Evolutionary conservation across 2,888 invertebrate species (phyloP).

Genomic region (Chaitophorus viminalis): DNA sequence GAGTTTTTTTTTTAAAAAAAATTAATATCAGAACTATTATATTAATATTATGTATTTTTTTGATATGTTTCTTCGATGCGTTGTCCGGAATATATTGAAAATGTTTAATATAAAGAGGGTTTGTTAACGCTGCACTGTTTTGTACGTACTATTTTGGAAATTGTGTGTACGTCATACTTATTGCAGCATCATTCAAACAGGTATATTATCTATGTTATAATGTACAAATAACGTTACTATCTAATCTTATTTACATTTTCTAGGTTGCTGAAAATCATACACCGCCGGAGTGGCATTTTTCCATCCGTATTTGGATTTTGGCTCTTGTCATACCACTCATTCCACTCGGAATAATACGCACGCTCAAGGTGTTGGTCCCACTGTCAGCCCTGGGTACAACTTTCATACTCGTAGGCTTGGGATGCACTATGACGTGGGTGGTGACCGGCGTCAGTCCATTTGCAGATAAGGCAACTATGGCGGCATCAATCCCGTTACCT

Average conservation of each 20-base stretch:
- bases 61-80: not conserved
- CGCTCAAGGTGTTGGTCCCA: slow-evolving; percentile 85
- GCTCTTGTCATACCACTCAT: slow-evolving; percentile 77
- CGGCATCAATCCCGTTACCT: slow-evolving; percentile 71
- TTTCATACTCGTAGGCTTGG: slow-evolving; percentile 80
- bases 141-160: slow-evolving; percentile 65
- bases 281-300: slow-evolving; percentile 51
- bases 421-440: slow-evolving; percentile 65
- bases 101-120: slow-evolving; percentile 62
- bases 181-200: slow-evolving; percentile 77
- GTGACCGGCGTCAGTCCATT: slow-evolving; percentile 75
- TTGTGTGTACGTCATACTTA: slow-evolving; percentile 79
- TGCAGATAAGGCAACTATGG: not conserved
- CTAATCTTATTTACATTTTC: not conserved
- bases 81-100: not conserved
- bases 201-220: slow-evolving; percentile 67
- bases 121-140: slow-evolving; percentile 66
- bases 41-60: not conserved
- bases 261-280: slow-evolving; percentile 64
- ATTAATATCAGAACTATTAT: not conserved
- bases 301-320: slow-evolving; percentile 75
- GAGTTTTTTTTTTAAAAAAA: not conserved
- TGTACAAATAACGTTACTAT: not conserved
- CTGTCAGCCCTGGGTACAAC: slow-evolving; percentile 89
- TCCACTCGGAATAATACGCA: slow-evolving; percentile 78